A percentile compares a stretch with the other conserved stretches of the same genome.
These are phyloP conservation scores for Anableps anableps DNA, from an alignment of 2,797 vertebrate species.

Conservation along the genomic window DNA sequence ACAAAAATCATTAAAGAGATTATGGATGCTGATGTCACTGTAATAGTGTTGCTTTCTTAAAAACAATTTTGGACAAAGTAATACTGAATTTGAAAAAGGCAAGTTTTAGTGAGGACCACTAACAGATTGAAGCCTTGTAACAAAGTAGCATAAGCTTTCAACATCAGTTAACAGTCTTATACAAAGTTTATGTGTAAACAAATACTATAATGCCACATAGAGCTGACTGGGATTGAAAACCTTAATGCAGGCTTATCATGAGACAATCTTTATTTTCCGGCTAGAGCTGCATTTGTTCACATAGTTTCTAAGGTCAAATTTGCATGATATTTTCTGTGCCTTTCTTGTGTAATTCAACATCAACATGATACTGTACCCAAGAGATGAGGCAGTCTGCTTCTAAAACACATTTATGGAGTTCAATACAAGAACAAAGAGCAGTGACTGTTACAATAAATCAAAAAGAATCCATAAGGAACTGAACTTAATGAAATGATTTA, in stretches of 20 bases:
- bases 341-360: too few relatives aligned
- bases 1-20: constrained; percentile 47
- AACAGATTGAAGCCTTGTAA: not conserved
- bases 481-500: too few relatives aligned
- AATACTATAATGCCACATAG: not conserved
- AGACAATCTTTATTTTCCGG: not conserved
- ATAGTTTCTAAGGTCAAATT: not conserved
- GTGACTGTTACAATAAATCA: not conserved
- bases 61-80: not conserved
- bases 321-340: too few relatives aligned
- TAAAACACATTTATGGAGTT: too few relatives aligned
- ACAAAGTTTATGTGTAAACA: not conserved
- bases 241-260: not conserved
- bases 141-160: not conserved
- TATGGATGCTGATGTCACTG: not conserved
- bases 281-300: not conserved
- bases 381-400: too few relatives aligned
- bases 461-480: not conserved
- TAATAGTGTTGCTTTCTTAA: not conserved
- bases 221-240: not conserved
- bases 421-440: too few relatives aligned
- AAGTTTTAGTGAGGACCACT: not conserved
- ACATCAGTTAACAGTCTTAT: not conserved
- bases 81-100: not conserved
- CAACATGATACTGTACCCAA: too few relatives aligned